Evolutionary conservation across 2,113 vertebrate genomes (phyloP).

Genomic region (Chamaea fasciata): DNA sequence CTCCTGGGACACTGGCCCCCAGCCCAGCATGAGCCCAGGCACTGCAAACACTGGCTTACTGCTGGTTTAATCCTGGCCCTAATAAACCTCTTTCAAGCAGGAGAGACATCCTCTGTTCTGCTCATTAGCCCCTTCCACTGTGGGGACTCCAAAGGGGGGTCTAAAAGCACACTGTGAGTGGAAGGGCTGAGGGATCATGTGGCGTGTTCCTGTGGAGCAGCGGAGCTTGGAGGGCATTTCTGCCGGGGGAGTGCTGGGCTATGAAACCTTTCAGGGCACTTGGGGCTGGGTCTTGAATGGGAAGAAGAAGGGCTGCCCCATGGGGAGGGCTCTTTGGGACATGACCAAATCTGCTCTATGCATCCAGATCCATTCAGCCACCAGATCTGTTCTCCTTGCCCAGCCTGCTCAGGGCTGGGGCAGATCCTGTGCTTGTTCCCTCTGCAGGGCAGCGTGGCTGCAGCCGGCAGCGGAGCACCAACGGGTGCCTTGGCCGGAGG

Average conservation of each 20-base stretch:
- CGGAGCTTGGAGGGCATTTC: not conserved
- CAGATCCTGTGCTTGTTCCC: accelerated
- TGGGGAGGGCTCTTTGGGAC: not conserved
- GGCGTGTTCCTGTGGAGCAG: not conserved
- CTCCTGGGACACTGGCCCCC: not conserved
- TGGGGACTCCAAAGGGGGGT: not conserved
- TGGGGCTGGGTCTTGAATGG: not conserved
- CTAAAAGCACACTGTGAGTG: not conserved
- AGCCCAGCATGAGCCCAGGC: not conserved
- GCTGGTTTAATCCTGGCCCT: not conserved
- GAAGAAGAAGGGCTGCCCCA: not conserved
- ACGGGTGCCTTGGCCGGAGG: accelerated
- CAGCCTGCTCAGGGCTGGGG: not conserved
- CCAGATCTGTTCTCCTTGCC: not conserved
- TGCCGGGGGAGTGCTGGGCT: accelerated
- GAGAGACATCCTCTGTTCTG: not conserved
- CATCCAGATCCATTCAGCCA: not conserved
- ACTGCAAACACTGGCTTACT: not conserved
- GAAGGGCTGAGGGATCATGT: not conserved
- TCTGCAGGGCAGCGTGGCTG: accelerated
- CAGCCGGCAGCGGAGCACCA: not conserved
- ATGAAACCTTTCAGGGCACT: not conserved
- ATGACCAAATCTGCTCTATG: accelerated
- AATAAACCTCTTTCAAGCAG: not conserved
- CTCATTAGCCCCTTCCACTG: not conserved